phyloP scores from a whole-genome alignment of 2,888 invertebrate species.

The Cerastis rubricosa region DNA sequence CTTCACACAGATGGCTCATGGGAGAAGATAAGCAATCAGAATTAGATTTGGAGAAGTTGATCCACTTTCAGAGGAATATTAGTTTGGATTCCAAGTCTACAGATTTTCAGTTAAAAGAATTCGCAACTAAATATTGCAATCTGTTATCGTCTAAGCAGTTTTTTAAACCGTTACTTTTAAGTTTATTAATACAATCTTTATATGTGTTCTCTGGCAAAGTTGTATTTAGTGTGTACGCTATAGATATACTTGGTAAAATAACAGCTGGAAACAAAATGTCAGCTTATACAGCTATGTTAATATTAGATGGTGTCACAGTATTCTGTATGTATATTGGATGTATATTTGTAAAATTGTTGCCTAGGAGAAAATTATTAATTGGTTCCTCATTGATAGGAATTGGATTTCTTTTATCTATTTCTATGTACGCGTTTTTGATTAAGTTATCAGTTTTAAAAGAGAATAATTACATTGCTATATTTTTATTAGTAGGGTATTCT shows the following conservation, averaged over 20 bases:
- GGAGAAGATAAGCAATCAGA: conserved; percentile 56
- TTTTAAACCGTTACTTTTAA: conserved; percentile 51
- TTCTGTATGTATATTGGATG: conserved; percentile 55
- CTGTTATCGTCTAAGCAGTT: conserved; percentile 39
- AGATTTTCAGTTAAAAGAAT: conserved; percentile 15
- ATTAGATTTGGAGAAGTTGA: conserved; percentile 44
- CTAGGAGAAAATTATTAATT: conserved; percentile 49
- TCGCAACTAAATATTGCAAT: conserved; percentile 34
- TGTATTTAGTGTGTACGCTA: conserved; percentile 65
- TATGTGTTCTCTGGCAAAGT: conserved; percentile 58
- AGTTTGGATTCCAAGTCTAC: neutral
- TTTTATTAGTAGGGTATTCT: conserved; percentile 48
- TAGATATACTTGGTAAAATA: conserved; percentile 73
- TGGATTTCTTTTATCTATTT: conserved; percentile 53
- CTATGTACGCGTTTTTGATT: conserved; percentile 45
- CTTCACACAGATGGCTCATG: conserved; percentile 63
- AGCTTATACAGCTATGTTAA: conserved; percentile 54
- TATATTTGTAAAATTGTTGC: conserved; percentile 40
- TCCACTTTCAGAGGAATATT: conserved; percentile 33
- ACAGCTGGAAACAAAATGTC: conserved; percentile 47
- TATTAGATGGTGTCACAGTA: conserved; percentile 55
- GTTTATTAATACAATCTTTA: conserved; percentile 37
- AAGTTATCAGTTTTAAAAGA: conserved; percentile 37
- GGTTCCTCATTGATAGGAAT: conserved; percentile 38
- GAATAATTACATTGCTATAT: conserved; percentile 47